Evolutionary conservation across 2,113 vertebrate species (phyloP), one percentile per base, ranked within the genome.

Genomic region (Danionella cerebrum): DNA sequence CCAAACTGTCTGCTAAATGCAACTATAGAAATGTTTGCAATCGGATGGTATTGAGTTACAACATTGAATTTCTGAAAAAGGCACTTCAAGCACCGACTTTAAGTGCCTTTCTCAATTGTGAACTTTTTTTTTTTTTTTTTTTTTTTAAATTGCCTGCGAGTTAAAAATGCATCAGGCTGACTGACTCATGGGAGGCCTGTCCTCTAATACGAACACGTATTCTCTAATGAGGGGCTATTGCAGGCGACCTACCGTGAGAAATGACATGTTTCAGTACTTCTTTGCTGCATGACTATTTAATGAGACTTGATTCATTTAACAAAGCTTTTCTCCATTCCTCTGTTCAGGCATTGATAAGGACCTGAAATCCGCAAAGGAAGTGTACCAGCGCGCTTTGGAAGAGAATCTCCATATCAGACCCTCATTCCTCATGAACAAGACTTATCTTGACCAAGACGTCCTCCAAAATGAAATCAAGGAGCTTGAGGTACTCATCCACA

Each of bases 401-500:
- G 86, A 91, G 76, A 88, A 90, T 3, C 0, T 87, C 1, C 33
- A 64, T n/a, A 27, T 84, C 35, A 76, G 91, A 0, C 82, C 94
- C 22, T 62, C 95, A 44, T 78, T 83, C 52, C 88, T 99, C 73
- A 98, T 98, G 82, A 90, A 89, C 33, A 81, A 96, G 13, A 91
- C 93, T 2, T 1, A 2, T 50, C 82, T 98, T 45, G 89, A 96
- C 86, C 91, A 78, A 55, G 55, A 82, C n/a, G n/a, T n/a, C n/a
- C n/a, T n/a, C n/a, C n/a, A n/a, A n/a, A n/a, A n/a, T n/a, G n/a
- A n/a, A n/a, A n/a, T 98, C 80, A 2, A 77, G 1, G 95, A 97
- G 71, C 95, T 95, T 73, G 89, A 93, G 22, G 96, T 98, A 87
- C 94, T 92, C 90, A 77, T 33, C 13, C 5, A 19, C 90, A 76